Percentiles rank a stretch among this genome's conserved stretches.
Evolutionary conservation across 2,888 invertebrate genomes (phyloP).

Genomic region (Exocentrus adspersus): DNA sequence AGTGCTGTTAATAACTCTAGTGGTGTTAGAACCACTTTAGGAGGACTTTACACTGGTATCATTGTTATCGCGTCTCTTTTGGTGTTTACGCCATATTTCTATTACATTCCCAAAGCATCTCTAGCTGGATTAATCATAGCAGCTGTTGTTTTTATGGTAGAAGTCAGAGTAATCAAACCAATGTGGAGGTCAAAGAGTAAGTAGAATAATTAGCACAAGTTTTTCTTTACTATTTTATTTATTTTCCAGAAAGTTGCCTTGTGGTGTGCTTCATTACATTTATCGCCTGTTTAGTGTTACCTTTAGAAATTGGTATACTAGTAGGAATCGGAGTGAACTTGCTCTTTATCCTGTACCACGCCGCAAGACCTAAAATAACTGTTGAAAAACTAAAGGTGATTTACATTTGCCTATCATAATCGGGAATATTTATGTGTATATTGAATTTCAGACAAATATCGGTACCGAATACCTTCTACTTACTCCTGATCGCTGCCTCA

Average conservation of each 20-base stretch:
- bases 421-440: no score
- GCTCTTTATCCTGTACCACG: constrained; percentile 86
- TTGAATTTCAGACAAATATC: constrained; percentile 68
- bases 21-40: constrained; percentile 87
- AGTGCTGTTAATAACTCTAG: constrained; percentile 91
- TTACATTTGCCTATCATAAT: no score
- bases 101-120: constrained; percentile 85
- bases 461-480: constrained; percentile 83
- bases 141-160: constrained; percentile 92
- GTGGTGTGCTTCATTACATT: constrained; percentile 88
- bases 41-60: constrained; percentile 83
- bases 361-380: constrained; percentile 85
- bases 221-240: not conserved
- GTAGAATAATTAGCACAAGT: constrained; percentile 46
- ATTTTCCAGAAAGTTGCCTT: constrained; percentile 80
- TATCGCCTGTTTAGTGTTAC: constrained; percentile 82
- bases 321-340: constrained; percentile 85
- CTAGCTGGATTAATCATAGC: constrained; percentile 92
- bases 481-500: constrained; percentile 87
- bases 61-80: constrained; percentile 86
- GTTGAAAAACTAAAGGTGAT: constrained; percentile 80
- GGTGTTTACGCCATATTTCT: constrained; percentile 89
- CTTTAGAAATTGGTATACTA: constrained; percentile 87
- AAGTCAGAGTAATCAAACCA: constrained; percentile 84
- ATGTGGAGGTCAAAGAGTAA: constrained; percentile 92